Base-by-base conservation (phyloP, 2,888 invertebrate genomes). In the Erynnis tages region DNA sequence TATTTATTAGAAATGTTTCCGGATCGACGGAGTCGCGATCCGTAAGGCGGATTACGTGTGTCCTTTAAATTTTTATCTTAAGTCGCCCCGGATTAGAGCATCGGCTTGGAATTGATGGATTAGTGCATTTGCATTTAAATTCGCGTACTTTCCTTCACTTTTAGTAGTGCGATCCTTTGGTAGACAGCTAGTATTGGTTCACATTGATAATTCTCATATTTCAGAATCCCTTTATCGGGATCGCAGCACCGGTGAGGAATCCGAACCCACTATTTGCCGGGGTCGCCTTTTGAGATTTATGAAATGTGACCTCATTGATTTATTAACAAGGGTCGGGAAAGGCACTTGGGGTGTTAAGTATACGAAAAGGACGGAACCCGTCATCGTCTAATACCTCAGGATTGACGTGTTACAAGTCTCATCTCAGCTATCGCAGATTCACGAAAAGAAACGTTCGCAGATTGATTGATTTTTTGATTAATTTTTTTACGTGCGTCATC, bases 1-100 rank as follows among this genome's bases (percentile, higher is more conserved):
- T 40, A 32, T 32, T 40, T 48, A 40, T 48, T 38, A 40, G 30
- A 40, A 48, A 40, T 48, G 7, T 14, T 30, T 40, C 38, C 30
- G 30, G 37, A 11, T 29, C 46, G 23, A 7, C 11, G 47, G 14
- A 10, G 21, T 30, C 32, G 21, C 13, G n/a, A n/a, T n/a, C n/a
- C n/a, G n/a, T 44, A 11, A 17, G 25, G 19, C 11, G 11, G 6
- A 4, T n/a, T 21, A 40, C 10, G 11, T 38, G 30, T n/a, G 27
- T 16, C 25, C 27, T 35, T 25, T 19, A 48, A 48, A 48, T 23
- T 34, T 37, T 30, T 21, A 48, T 38, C 38, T 38, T 27, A 44
- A 32, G 16, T 17, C 29, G 13, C 29, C 29, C 21, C 32, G 13
- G 30, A 32, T 30, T 16, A 10, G 21, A 13, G 13, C 23, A 25